These are phyloP conservation scores for Nomada ferruginata DNA, from an alignment of 2,888 invertebrate genomes.

Conservation along the genomic window DNA sequence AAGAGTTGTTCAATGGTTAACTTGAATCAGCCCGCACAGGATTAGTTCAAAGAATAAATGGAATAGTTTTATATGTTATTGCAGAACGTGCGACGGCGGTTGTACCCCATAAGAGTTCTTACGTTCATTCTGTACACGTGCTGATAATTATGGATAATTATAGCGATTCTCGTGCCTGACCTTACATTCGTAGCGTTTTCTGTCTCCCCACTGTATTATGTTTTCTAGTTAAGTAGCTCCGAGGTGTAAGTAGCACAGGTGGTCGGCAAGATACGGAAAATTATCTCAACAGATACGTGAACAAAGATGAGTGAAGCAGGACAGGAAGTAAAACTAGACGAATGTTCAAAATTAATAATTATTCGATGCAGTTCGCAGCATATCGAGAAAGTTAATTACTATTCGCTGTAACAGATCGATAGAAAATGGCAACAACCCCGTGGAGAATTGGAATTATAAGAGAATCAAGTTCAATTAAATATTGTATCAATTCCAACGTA, in stretches of 20 bases:
- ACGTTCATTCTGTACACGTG: constrained; percentile 42
- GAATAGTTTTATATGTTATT: neutral
- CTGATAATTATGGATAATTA: constrained; percentile 68
- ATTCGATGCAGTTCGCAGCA: neutral
- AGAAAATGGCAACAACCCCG: neutral
- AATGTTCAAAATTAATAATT: neutral
- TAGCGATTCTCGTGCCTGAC: constrained; percentile 58
- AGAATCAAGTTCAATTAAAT: neutral
- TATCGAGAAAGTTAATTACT: constrained; percentile 7
- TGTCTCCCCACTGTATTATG: neutral
- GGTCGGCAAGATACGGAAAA: neutral
- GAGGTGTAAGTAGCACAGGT: neutral
- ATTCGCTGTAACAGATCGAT: neutral
- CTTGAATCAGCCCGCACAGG: too few species aligned
- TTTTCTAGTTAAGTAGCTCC: neutral
- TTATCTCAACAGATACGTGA: neutral
- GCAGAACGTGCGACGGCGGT: constrained; percentile 9
- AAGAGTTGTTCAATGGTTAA: too few species aligned
- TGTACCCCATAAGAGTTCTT: constrained; percentile 17
- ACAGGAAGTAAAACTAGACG: too few species aligned
- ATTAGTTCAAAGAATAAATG: too few species aligned
- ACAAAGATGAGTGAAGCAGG: neutral
- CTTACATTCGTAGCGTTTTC: constrained; percentile 26
- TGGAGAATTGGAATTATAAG: neutral
- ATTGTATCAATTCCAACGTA: neutral